phyloP scores from a whole-genome alignment of 2,113 vertebrate genomes.

The Podarcis raffonei region DNA sequence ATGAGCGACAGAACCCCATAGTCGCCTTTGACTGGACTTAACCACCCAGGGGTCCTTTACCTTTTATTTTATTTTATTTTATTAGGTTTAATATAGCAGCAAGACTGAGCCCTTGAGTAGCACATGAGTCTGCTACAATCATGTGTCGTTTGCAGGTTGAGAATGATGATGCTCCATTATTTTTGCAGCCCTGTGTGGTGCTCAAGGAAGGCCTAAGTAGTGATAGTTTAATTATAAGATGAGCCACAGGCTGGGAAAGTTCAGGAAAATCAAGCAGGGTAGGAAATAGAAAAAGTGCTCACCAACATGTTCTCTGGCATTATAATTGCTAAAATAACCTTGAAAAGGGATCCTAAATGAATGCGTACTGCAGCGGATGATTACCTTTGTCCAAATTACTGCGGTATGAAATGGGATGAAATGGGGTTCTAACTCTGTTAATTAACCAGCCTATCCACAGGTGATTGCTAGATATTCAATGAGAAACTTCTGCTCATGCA shows the following conservation, averaged over 20 bases:
- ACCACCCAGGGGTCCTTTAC: no score
- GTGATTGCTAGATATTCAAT: conserved; percentile 66
- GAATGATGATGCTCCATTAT: background rate
- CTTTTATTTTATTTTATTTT: no score
- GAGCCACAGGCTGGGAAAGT: background rate
- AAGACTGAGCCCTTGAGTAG: background rate
- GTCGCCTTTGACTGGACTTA: no score
- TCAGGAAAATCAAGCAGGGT: conserved; percentile 36
- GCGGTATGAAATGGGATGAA: conserved; percentile 63
- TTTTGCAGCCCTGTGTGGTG: conserved; percentile 13
- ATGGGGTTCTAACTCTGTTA: conserved; percentile 63
- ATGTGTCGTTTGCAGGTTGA: background rate
- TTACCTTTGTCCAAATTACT: conserved; percentile 66
- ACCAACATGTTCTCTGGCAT: conserved; percentile 53
- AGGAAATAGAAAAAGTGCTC: conserved; percentile 40
- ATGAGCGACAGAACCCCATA: no score
- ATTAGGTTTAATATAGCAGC: background rate
- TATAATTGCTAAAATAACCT: conserved; percentile 68
- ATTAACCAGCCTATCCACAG: conserved; percentile 74
- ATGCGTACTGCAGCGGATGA: conserved; percentile 39
- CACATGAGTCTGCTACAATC: background rate
- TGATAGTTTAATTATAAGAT: conserved; percentile 34
- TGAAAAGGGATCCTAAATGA: conserved; percentile 58
- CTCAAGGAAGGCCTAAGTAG: conserved; percentile 48
- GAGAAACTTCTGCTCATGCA: conserved; percentile 58